Evolutionary conservation across 1,140 invertebrate species (phyloP), one percentile per base, ranked within the genome.

Genomic region (Steinernema feltiae): DNA sequence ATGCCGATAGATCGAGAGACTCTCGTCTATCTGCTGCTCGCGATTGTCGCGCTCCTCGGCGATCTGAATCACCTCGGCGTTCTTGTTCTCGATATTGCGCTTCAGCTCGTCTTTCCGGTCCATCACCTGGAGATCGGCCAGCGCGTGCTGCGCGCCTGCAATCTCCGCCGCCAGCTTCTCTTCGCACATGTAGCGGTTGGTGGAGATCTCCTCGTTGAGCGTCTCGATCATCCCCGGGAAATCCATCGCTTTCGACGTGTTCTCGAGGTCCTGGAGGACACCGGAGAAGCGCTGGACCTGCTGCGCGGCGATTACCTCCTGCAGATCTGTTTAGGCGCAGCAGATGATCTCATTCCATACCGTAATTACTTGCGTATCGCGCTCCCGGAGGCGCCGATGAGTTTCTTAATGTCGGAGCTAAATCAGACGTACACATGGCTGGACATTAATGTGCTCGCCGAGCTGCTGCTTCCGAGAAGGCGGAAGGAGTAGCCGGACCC

Each of bases 61-160:
- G 3, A 71, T 35, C 29, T 71, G 32, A 27, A 71, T 53, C 46
- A 71, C 12, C 29, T 71, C 70, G 7, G 32, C 70, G 29, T 71
- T 71, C 32, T 32, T 71, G 70, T 71, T 53, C 30, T 71, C 70
- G 32, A 71, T 71, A 7, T 71, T n/a, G 2, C 46, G 35, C 29
- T 71, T 71, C 12, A 71, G 29, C 46, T 71, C 32, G 32, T 71
- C 70, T 3, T n/a, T 12, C 29, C 46, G 70, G 24, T 71, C 70
- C 70, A 71, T 35, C 2, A 53, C 70, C 21, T 32, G 12, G 3
- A 71, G 70, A 24, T 71, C 70, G 3, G 35, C 32, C 2, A 71
- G 12, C 3, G 46, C 46, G 12, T 15, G 2, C 3, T 27, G 3
- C 12, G 12, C 24, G 21, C 3, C 70, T 21, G 12, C 12, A 29